A percentile compares a stretch with the other conserved stretches of the same genome.
Conservation (phyloP, 2,888 invertebrate genomes). For the Linnaemya vulpina region DNA sequence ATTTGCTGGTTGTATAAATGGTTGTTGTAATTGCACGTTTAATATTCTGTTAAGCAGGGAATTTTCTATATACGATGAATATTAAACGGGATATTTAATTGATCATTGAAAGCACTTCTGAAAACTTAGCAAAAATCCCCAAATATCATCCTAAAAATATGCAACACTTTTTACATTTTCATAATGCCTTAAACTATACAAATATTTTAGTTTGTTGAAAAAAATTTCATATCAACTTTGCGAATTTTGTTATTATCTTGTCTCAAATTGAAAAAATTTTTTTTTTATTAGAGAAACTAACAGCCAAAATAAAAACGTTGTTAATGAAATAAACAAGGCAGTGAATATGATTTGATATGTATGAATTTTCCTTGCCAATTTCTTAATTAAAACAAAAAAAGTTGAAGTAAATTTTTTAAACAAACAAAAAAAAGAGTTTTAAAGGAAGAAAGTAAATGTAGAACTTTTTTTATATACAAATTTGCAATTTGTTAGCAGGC, state of each 20-base stretch:
- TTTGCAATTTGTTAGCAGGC: background rate
- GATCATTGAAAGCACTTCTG: too few relatives aligned
- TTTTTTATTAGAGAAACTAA: background rate
- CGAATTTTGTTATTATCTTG: background rate
- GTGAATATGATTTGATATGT: constrained; percentile 47
- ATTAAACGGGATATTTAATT: too few relatives aligned
- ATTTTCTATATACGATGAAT: too few relatives aligned
- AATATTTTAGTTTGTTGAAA: background rate
- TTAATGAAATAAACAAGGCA: constrained; percentile 27
- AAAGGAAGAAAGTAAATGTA: background rate
- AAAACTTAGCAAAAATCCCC: background rate
- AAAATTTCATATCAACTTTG: too few relatives aligned
- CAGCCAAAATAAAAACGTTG: background rate
- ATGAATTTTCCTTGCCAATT: constrained; percentile 31
- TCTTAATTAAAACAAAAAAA: background rate
- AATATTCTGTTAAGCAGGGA: too few relatives aligned
- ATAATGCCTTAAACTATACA: background rate
- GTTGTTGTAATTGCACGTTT: too few relatives aligned
- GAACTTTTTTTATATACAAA: background rate
- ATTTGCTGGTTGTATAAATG: too few relatives aligned
- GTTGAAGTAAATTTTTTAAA: background rate
- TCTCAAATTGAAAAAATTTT: background rate
- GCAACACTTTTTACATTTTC: background rate
- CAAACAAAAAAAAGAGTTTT: background rate
- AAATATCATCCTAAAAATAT: background rate